Evolutionary conservation across 1,140 invertebrate genomes (phyloP), one percentile per base, ranked within the genome.

Genomic region (Drusus annulatus): DNA sequence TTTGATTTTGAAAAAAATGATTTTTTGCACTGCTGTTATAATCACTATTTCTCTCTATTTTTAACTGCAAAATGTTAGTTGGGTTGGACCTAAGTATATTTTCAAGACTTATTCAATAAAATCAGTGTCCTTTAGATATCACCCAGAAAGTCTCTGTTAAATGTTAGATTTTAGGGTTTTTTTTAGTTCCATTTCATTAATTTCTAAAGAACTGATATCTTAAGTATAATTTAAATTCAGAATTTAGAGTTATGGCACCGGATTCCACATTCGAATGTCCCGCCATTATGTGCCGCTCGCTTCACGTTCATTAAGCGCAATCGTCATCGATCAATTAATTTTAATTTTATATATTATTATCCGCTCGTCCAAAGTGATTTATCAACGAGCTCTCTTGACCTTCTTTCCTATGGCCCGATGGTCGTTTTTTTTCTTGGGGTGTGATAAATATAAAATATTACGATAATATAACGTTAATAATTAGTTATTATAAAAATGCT

Each of bases 271-370:
- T 69, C n/a, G 45, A 69, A 69, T 45, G 65, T 51, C 65, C 31
- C 8, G 17, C 54, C 73, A 58, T 45, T 36, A 19, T 23, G 74
- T 65, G 60, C 16, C 76, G 51, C 63, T 56, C 62, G 76, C 76
- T 63, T 78, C 76, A 78, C 76, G 76, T 78, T 78, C 76, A 78
- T 78, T 78, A 78, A 50, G 76, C 51, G 31, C 63, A 54, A 78
- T 78, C 76, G n/a, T n/a, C 62, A 58, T 78, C 65, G 45, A 78
- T 78, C 76, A 78, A 78, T 78, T 78, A 78, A 78, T 78, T 69
- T 78, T 71, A 78, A 78, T 78, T 78, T 78, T 78, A 69, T 78
- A 68, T 78, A 63, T 36, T 51, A 51, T 68, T 51, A 51, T 68
- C 65, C 28, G 75, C 56, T 28, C 36, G 10, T 21, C 54, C 28